Conservation (phyloP, 2,888 invertebrate genomes). For the Stictocephala bisonia region DNA sequence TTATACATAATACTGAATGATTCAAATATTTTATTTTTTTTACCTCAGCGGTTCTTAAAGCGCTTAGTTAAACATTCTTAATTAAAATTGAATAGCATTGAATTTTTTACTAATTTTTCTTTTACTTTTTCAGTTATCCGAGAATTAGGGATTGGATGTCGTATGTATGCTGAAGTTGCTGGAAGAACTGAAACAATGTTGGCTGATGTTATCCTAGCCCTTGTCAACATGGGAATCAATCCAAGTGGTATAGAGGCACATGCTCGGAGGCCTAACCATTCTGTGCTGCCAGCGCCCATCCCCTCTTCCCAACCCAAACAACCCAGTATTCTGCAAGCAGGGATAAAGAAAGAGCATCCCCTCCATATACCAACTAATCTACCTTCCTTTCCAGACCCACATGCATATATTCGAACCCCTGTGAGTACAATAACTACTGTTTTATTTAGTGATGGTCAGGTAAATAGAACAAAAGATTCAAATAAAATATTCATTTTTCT, state of each 20-base stretch:
- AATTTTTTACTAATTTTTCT: too few species aligned
- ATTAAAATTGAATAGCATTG: too few species aligned
- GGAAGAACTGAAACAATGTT: slow-evolving; percentile 90
- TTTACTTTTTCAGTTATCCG: slow-evolving; percentile 79
- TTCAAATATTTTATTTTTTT: too few species aligned
- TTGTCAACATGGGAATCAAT: slow-evolving; percentile 88
- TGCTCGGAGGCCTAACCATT: slow-evolving; percentile 77
- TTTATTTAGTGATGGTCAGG: too few species aligned
- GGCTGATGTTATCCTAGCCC: slow-evolving; percentile 86
- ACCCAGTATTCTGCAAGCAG: slow-evolving; percentile 87
- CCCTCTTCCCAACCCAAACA: slow-evolving; percentile 82
- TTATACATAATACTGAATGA: too few species aligned
- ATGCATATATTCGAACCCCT: slow-evolving; percentile 95
- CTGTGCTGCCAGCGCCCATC: slow-evolving; percentile 76
- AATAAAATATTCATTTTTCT: too few species aligned
- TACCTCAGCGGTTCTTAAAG: too few species aligned
- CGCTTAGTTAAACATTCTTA: too few species aligned
- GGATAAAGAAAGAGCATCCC: slow-evolving; percentile 86
- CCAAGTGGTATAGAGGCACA: slow-evolving; percentile 80
- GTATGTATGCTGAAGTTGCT: slow-evolving; percentile 88
- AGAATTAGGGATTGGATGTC: slow-evolving; percentile 84
- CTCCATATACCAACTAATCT: slow-evolving; percentile 90
- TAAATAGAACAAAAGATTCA: too few species aligned
- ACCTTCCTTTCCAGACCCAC: slow-evolving; percentile 95
- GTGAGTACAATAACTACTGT: too few species aligned